Conservation (phyloP, 2,113 vertebrate genomes). For the Tautogolabrus adspersus region DNA sequence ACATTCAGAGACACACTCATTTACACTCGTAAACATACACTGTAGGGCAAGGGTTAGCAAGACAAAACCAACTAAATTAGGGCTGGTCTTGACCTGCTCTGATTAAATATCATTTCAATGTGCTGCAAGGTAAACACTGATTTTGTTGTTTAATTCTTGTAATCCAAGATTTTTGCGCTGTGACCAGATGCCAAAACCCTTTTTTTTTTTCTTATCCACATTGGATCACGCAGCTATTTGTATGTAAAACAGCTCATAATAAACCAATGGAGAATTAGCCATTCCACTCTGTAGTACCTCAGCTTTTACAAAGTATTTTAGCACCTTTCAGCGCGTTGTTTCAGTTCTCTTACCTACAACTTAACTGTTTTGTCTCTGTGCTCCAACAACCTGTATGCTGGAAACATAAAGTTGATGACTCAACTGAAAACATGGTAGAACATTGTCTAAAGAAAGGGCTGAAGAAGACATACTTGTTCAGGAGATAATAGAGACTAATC, state of each 20-base stretch:
- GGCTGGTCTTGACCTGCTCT: not conserved
- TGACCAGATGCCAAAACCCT: not conserved
- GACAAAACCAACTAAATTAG: constrained; percentile 2
- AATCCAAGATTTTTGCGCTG: not conserved
- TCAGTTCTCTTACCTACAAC: not conserved
- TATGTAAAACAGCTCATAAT: not conserved
- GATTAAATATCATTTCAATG: constrained; percentile 2
- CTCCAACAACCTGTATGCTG: not conserved
- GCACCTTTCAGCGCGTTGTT: constrained; percentile 6
- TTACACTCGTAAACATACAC: constrained; percentile 2
- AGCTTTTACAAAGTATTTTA: not conserved
- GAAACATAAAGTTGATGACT: not conserved
- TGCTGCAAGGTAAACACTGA: not conserved
- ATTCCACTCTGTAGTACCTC: not conserved
- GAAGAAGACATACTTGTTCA: too few relatives aligned
- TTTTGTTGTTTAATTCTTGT: not conserved
- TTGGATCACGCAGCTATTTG: not conserved
- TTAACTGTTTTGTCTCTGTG: not conserved
- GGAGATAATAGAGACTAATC: not conserved
- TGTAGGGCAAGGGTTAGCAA: constrained; percentile 5
- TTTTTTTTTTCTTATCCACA: not conserved
- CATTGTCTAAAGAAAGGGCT: too few relatives aligned
- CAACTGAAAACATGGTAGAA: not conserved
- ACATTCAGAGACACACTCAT: constrained; percentile 21
- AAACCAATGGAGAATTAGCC: not conserved